Evolutionary conservation across 1,140 invertebrate genomes (phyloP), one percentile per base, ranked within the genome.

Genomic region (Marisa cornuarietis): DNA sequence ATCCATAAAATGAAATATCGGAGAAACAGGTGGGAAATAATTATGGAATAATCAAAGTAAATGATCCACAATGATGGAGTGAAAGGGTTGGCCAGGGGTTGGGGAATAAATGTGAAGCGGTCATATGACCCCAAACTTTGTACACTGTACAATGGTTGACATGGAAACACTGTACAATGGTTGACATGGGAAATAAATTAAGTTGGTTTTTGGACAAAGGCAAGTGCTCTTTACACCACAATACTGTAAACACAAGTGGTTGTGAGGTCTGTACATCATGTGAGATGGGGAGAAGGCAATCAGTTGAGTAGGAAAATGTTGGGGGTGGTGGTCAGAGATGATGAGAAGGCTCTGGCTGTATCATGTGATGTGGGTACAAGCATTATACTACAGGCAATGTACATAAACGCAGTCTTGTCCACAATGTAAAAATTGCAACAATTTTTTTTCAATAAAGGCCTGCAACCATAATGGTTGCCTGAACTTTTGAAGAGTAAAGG

Each of bases 231-330:
- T 76, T 76, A 65, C 65, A 77, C 16, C 22, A 77, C 62, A 77
- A 77, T 77, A 77, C 76, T 77, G 76, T 68, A 62, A 66, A 66
- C 62, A 77, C 63, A 51, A n/a, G 63, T n/a, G 18, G 26, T 52
- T 16, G 52, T 49, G n/a, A 24, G 26, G 31, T 52, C 54, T 75
- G 58, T 58, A 61, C 52, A 62, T 61, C 7, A 58, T 58, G 73
- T 61, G n/a, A 62, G 72, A 58, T 18, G 73, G 76, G 63, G n/a
- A n/a, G 31, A 20, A 49, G n/a, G 63, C 31, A 66, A 22, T 11
- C 65, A 24, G n/a, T n/a, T 68, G 11, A n/a, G 22, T 68, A 31
- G 65, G 65, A 68, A 31, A 31, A 31, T n/a, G 22, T 75, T 24
- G 22, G 63, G 65, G 26, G 42, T 14, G 49, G 14, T 20, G 62